A percentile compares a stretch with the other conserved stretches of the same genome.
Evolutionary conservation across 1,140 invertebrate genomes (phyloP).

Genomic region (Pseudomyrmex flavicornis): DNA sequence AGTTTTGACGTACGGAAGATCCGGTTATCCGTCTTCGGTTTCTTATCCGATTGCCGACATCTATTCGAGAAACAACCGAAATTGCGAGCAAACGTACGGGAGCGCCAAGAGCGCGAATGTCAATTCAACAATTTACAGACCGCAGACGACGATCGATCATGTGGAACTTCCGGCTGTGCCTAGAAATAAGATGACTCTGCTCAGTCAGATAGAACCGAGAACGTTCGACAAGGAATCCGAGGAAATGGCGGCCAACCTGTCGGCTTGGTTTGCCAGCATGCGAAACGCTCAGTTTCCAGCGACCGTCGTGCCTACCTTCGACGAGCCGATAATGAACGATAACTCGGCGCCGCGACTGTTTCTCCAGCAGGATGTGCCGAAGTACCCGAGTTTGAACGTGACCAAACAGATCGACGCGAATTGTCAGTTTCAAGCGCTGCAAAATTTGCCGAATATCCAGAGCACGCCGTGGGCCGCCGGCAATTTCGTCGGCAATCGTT

Average conservation of each 20-base stretch:
- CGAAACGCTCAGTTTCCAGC: constrained; percentile 60
- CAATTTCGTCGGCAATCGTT: constrained; percentile 70
- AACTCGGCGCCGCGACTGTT: not conserved
- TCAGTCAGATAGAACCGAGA: constrained; percentile 80
- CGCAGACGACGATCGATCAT: constrained; percentile 56
- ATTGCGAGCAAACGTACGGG: constrained; percentile 23
- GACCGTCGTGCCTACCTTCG: not conserved
- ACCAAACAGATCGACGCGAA: constrained; percentile 77
- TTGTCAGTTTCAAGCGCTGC: constrained; percentile 78
- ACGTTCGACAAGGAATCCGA: constrained; percentile 64
- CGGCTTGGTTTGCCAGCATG: constrained; percentile 82
- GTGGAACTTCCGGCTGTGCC: constrained; percentile 68
- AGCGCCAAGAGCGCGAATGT: constrained; percentile 36
- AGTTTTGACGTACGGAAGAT: constrained; percentile 11
- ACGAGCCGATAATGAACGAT: constrained; percentile 20
- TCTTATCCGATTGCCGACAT: constrained; percentile 26
- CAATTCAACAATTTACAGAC: constrained; percentile 66
- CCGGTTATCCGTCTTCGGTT: constrained; percentile 12
- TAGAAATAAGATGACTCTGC: constrained; percentile 76
- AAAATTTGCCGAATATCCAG: constrained; percentile 81
- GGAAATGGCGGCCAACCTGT: constrained; percentile 79
- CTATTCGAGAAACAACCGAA: not conserved
- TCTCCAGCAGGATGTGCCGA: constrained; percentile 57
- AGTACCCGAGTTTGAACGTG: constrained; percentile 67
- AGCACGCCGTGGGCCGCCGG: constrained; percentile 79